These are phyloP conservation scores for Kradibia gibbosae DNA, from an alignment of 1,140 invertebrate genomes.

Conservation along the genomic window DNA sequence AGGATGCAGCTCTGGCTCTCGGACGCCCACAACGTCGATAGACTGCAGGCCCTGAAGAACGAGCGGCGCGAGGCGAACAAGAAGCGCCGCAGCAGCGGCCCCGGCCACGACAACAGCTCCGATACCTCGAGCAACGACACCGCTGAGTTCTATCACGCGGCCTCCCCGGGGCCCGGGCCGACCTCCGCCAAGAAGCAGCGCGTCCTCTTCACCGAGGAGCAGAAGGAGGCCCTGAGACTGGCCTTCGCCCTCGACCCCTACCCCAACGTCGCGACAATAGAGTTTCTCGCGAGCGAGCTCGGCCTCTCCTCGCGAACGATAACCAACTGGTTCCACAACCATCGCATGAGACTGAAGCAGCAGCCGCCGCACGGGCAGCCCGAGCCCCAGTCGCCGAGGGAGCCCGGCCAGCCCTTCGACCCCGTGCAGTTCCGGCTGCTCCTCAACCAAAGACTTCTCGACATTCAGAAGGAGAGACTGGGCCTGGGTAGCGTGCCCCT, in stretches of 20 bases:
- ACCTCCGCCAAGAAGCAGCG: constrained; percentile 91
- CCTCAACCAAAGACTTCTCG: constrained; percentile 88
- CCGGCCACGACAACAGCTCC: constrained; percentile 88
- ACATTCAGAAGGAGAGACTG: constrained; percentile 87
- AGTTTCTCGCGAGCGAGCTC: constrained; percentile 93
- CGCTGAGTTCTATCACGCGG: constrained; percentile 89
- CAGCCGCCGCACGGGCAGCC: constrained; percentile 82
- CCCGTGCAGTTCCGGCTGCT: constrained; percentile 91
- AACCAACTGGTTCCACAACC: constrained; percentile 99
- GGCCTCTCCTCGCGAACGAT: constrained; percentile 95
- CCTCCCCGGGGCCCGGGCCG: constrained; percentile 82
- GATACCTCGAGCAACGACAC: constrained; percentile 91
- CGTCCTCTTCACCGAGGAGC: constrained; percentile 97
- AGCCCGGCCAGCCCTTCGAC: constrained; percentile 86
- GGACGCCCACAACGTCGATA: constrained; percentile 94
- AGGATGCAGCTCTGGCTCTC: constrained; percentile 98
- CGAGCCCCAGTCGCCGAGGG: constrained; percentile 79
- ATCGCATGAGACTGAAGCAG: constrained; percentile 97
- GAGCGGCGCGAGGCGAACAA: constrained; percentile 92
- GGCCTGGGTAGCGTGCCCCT: constrained; percentile 75
- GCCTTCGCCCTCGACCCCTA: constrained; percentile 97
- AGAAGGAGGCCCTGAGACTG: constrained; percentile 95
- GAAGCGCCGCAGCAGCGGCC: constrained; percentile 83
- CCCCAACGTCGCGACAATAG: constrained; percentile 95
- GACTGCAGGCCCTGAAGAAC: constrained; percentile 88